Evolutionary conservation across 1,140 invertebrate species (phyloP).

Genomic region (Lepidurus couesii): DNA sequence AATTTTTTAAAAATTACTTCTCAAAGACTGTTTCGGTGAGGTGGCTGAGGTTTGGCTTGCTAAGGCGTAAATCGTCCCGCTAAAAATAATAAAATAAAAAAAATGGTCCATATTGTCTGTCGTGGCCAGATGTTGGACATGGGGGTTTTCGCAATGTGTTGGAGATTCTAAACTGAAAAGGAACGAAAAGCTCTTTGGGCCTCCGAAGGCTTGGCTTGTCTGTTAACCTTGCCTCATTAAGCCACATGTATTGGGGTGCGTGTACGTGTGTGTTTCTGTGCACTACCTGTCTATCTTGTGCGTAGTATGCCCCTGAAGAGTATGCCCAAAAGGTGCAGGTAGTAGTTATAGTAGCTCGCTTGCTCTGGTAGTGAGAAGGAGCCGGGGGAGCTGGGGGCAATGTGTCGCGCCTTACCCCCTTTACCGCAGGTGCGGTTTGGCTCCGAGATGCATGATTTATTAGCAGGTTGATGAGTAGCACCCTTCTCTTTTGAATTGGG

Average conservation of each 20-base stretch:
- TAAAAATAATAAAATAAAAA: no score
- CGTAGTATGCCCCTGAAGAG: no score
- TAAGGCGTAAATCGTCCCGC: no score
- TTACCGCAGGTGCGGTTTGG: neutral
- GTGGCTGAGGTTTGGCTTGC: no score
- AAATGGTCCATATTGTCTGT: no score
- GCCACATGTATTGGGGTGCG: neutral
- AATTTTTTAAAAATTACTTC: no score
- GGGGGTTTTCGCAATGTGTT: no score
- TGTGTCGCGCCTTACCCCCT: neutral
- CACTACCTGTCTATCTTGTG: neutral
- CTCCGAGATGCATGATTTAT: neutral
- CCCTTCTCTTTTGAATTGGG: neutral
- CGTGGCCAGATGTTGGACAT: no score
- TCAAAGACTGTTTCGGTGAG: no score
- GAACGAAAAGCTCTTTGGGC: no score
- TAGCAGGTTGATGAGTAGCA: slow-evolving; percentile 2
- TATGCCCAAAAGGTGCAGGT: neutral
- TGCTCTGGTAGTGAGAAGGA: neutral
- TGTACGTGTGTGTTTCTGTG: neutral
- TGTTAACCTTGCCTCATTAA: neutral
- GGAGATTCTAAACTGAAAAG: no score
- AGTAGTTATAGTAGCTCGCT: neutral
- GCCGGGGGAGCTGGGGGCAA: neutral
- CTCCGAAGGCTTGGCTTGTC: neutral